Percentiles rank a stretch among this genome's conserved stretches.
phyloP scores from a whole-genome alignment of 2,113 vertebrate genomes.

The Gymnobelideus leadbeateri region DNA sequence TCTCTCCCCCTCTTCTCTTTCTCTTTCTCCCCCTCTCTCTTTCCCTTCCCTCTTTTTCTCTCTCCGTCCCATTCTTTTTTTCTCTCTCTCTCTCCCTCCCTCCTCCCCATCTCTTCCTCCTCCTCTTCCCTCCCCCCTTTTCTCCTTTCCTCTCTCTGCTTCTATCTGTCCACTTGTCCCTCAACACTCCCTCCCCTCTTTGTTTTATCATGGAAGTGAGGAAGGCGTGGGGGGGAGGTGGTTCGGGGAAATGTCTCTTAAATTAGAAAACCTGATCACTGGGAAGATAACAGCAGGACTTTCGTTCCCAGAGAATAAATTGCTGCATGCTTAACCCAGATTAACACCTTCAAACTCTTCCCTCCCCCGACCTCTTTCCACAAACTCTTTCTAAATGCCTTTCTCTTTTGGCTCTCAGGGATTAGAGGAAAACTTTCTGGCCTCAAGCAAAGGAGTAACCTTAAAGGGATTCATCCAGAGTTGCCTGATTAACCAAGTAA shows the following conservation, averaged over 20 bases:
- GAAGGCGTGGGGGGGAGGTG: neutral
- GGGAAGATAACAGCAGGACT: neutral
- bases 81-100: no score
- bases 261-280: neutral
- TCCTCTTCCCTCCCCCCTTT: neutral
- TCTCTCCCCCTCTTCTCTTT: neutral
- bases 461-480: neutral
- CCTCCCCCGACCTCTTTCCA: neutral
- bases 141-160: neutral
- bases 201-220: neutral
- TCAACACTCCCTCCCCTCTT: neutral
- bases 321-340: neutral
- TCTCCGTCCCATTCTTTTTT: neutral
- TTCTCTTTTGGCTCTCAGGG: neutral
- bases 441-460: neutral
- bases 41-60: no score
- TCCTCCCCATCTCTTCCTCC: neutral
- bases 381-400: neutral
- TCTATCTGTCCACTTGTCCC: neutral
- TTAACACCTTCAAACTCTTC: neutral
- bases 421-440: neutral
- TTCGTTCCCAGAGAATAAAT: neutral
- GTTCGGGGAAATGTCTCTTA: neutral
- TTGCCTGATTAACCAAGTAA: neutral
- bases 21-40: fast-evolving